Evolutionary conservation across 2,797 vertebrate genomes (phyloP), one percentile per base, ranked within the genome.

Genomic region (Thripadectes ignobilis): DNA sequence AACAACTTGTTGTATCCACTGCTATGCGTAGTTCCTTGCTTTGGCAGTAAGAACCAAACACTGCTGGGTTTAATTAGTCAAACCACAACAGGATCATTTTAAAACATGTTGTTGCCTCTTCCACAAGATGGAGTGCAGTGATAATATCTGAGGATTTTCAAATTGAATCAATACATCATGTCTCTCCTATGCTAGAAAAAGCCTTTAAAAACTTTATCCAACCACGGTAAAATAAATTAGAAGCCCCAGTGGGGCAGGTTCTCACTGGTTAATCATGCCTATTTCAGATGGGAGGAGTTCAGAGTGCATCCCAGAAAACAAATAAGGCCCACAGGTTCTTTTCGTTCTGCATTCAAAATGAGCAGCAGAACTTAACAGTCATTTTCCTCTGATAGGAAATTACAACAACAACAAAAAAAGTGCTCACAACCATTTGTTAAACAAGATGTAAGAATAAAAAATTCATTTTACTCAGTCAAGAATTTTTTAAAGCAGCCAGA

Each of bases 101-200:
- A 72, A 78, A 88, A 78, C 55, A 77, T 57, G 63, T 72, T 88
- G 81, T 96, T 91, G 65, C 67, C 71, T 91, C 89, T 93, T 93
- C 96, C 88, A 96, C 88, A 94, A 96, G 92, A 96, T 92, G 93
- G 89, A 95, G 88, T 84, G 63, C 94, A 92, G 74, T 89, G 94
- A 95, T 76, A 96, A 45, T 90, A 93, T 84, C 90, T 89, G 78
- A 95, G 54, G 77, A 83, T 88, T 92, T 95, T 85, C 76, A 89
- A 89, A 96, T 52, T 72, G 91, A 84, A 78, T 89, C 89, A 84
- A 74, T 89, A 10, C 30, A 86, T 92, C 62, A 54, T 32, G 15
- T 63, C 54, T 92, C 23, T 26, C 20, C 18, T 61, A 13, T 5
- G 26, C 23, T 55, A 77, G 22, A 68, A 78, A 55, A 91, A 88